Evolutionary conservation across 2,113 vertebrate species (phyloP), one percentile per base, ranked within the genome.

Genomic region (Prunella fulvescens): DNA sequence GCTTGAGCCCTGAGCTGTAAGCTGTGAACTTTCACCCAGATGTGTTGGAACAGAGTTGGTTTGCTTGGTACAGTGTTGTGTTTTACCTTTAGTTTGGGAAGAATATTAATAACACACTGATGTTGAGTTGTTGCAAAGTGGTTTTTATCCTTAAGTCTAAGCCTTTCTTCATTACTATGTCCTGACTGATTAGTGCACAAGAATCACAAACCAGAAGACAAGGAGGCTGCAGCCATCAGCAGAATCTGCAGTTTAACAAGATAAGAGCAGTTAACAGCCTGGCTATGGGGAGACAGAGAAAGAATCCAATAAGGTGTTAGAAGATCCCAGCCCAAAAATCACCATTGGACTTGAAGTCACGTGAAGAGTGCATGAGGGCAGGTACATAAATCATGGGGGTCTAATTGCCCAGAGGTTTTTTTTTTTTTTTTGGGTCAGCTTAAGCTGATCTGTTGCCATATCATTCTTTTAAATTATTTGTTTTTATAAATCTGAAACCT

Each of bases 331-430:
- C 31, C 45, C 26, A 23, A 53, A 86, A 53, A 45, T 77, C 44
- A 44, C 20, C 54, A 22, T 1, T 78, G 33, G 10, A 45, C 39
- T 69, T 45, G 40, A 60, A 77, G 33, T 26, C 26, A 12, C 0
- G 0, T 40, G 16, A 79, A 48, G 65, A 56, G 11, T 35, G 29
- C 0, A 0, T 40, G 47, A 71, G 40, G n/a, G 19, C 29, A 62
- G 48, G 5, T 56, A 19, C 11, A 42, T 71, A 56, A 48, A 64
- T 48, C n/a, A 19, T 19, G 20, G 5, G 19, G 33, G 11, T 60
- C 10, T 61, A 42, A 60, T 25, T 42, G 31, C 8, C 19, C 15
- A 13, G 37, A n/a, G 12, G 18, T n/a, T 18, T 54, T 51, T 71
- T 18, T 54, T 51, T 71, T 31, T 9, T 6, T 62, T 79, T 40